Conservation (phyloP, 1,140 invertebrate species). For the Saxidomus purpurata region DNA sequence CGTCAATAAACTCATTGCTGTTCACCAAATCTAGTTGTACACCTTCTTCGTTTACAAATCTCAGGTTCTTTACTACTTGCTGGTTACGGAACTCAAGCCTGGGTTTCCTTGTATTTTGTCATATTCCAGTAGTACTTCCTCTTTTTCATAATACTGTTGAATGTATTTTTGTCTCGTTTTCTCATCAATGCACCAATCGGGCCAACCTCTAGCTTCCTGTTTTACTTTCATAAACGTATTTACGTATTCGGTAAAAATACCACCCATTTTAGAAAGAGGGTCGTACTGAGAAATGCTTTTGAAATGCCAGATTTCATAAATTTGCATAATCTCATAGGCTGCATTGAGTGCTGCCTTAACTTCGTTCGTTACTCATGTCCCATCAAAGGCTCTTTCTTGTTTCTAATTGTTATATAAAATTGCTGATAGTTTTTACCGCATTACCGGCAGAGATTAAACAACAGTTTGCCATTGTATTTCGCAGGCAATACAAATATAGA, state of each 20-base stretch:
- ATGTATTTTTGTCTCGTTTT: slow-evolving; percentile 76
- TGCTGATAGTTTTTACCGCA: slow-evolving; percentile 14
- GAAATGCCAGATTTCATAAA: slow-evolving; percentile 40
- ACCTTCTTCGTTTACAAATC: neutral
- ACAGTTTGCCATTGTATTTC: slow-evolving; percentile 33
- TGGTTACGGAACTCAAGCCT: slow-evolving; percentile 70
- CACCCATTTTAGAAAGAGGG: neutral
- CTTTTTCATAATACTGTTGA: slow-evolving; percentile 52
- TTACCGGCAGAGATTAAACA: slow-evolving; percentile 25
- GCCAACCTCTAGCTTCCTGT: slow-evolving; percentile 69
- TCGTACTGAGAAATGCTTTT: slow-evolving; percentile 11
- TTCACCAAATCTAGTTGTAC: neutral
- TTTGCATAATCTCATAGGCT: neutral
- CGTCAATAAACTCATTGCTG: neutral
- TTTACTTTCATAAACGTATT: slow-evolving; percentile 72
- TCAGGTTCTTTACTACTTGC: neutral
- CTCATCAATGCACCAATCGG: slow-evolving; percentile 60
- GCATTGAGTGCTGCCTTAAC: neutral
- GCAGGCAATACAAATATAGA: neutral
- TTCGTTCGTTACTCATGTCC: slow-evolving; percentile 31
- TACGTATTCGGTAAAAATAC: slow-evolving; percentile 66
- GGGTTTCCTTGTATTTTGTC: slow-evolving; percentile 82
- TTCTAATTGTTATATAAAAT: neutral
- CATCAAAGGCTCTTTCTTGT: neutral
- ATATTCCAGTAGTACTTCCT: slow-evolving; percentile 82